Percentiles rank a stretch among this genome's conserved stretches.
These are phyloP conservation scores for Neosilurus mollespiculum DNA, from an alignment of 2,797 vertebrate genomes.

Conservation along the genomic window DNA sequence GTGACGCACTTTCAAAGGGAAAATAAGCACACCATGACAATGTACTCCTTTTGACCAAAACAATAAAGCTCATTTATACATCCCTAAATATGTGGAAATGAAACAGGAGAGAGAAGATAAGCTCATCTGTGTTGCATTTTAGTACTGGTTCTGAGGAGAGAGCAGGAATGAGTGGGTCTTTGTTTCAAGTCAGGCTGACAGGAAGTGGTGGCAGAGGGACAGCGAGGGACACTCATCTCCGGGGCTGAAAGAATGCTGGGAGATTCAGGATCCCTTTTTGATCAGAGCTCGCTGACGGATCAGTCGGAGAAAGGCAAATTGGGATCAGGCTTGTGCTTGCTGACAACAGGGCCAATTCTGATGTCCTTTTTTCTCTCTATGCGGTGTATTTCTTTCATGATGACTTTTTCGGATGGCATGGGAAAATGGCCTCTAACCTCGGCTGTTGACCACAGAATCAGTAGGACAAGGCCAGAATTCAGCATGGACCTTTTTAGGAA, in stretches of 20 bases:
- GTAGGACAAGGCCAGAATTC: conserved; percentile 50
- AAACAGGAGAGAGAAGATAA: conserved; percentile 72
- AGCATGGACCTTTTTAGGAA: conserved; percentile 14
- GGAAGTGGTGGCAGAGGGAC: conserved; percentile 76
- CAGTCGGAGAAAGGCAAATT: conserved; percentile 76
- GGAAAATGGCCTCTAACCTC: conserved; percentile 67
- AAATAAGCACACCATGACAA: conserved; percentile 61
- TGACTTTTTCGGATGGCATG: conserved; percentile 69
- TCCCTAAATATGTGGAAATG: conserved; percentile 65
- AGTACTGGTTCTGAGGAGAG: conserved; percentile 21
- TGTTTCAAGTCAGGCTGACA: conserved; percentile 71
- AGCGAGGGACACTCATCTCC: conserved; percentile 77
- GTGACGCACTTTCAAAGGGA: conserved; percentile 36
- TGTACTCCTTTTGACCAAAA: conserved; percentile 69
- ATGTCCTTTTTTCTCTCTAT: conserved; percentile 75
- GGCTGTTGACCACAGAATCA: conserved; percentile 58
- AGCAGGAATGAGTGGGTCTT: conserved; percentile 68
- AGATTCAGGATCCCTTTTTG: conserved; percentile 76
- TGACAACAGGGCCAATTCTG: conserved; percentile 79
- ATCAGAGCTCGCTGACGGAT: conserved; percentile 79
- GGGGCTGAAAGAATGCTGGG: conserved; percentile 64
- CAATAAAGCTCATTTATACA: conserved; percentile 71
- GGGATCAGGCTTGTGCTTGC: conserved; percentile 71
- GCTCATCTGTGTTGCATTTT: conserved; percentile 75
- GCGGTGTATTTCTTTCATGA: conserved; percentile 72